Conservation (phyloP, 2,113 vertebrate genomes). For the Ifrita kowaldi region DNA sequence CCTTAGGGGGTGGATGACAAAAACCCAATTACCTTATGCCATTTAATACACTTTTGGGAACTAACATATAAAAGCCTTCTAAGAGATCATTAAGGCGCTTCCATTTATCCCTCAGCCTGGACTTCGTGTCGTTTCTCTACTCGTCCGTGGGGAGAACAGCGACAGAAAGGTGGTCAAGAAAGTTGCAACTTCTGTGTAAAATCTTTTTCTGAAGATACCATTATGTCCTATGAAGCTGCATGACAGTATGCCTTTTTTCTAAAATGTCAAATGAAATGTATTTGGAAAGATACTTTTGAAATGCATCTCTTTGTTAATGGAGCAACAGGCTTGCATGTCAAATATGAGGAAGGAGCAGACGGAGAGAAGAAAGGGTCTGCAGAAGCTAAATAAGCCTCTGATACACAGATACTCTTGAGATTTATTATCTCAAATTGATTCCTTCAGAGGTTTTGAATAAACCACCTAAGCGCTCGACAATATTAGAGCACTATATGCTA, state of each 20-base stretch:
- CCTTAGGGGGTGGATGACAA: no score
- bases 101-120: no score
- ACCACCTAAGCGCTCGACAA: background rate
- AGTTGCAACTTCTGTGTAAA: background rate
- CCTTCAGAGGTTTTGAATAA: background rate
- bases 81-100: no score
- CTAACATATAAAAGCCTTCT: no score
- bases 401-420: background rate
- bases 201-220: background rate
- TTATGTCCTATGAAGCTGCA: background rate
- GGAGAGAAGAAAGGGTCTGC: background rate
- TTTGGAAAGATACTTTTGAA: background rate
- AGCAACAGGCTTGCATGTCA: background rate
- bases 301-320: background rate
- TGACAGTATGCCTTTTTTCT: background rate
- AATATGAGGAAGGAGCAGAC: background rate
- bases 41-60: no score
- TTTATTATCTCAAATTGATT: background rate
- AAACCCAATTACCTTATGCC: no score
- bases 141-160: no score
- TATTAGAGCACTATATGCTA: background rate
- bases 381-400: background rate
- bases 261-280: background rate
- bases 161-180: background rate
- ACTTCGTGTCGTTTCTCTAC: no score